Conservation (phyloP, 2,888 invertebrate genomes). For the Pyrrhosoma nymphula region DNA sequence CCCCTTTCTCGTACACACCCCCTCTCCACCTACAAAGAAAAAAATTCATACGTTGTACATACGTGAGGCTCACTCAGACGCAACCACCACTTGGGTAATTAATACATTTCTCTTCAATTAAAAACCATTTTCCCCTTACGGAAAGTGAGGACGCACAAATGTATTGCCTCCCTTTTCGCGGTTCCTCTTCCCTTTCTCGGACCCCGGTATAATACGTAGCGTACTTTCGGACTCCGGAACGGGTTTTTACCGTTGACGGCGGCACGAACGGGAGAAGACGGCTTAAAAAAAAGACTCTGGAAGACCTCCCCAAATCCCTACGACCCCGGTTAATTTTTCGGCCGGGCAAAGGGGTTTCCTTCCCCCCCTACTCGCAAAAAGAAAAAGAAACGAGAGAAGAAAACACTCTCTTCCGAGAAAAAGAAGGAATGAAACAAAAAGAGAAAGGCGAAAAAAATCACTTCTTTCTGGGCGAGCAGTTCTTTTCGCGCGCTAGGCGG, state of each 20-base stretch:
- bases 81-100: background rate
- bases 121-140: background rate
- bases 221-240: background rate
- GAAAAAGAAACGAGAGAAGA: background rate
- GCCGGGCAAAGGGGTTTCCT: background rate
- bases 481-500: background rate
- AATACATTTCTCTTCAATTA: constrained; percentile 29
- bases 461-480: background rate
- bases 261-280: background rate
- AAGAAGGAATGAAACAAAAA: background rate
- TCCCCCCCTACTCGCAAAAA: no score
- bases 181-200: background rate
- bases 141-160: background rate
- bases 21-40: background rate
- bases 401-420: background rate
- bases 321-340: background rate
- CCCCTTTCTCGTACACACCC: background rate
- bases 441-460: background rate
- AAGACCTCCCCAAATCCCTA: background rate
- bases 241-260: background rate
- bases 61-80: background rate
- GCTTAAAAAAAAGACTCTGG: background rate
- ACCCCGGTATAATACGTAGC: background rate
- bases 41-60: no score
- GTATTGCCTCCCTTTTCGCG: background rate